These are phyloP conservation scores for Pantherophis guttatus DNA, from an alignment of 2,113 vertebrate species.

Conservation along the genomic window DNA sequence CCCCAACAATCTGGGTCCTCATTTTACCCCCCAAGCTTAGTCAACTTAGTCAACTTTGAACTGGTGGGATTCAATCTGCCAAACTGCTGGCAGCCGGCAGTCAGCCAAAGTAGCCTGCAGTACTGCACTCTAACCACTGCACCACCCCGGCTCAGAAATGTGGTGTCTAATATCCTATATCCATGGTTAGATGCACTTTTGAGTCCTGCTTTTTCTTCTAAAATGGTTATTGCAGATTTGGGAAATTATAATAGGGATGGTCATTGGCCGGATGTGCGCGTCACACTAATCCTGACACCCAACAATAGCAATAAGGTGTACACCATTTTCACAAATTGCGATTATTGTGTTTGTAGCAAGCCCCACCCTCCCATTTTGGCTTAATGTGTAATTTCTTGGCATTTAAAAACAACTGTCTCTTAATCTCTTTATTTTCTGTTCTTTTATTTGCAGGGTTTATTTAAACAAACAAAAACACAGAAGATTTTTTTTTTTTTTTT, in stretches of 20 bases:
- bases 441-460: constrained; percentile 43
- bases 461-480: neutral
- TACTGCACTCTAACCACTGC: too few relatives aligned
- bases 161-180: neutral
- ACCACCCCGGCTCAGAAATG: neutral
- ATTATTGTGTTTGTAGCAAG: neutral
- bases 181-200: neutral
- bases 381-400: neutral
- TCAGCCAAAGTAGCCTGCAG: too few relatives aligned
- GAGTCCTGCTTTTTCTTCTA: neutral
- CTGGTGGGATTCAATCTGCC: too few relatives aligned
- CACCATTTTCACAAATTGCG: neutral
- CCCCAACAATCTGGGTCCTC: too few relatives aligned
- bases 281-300: neutral
- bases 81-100: too few relatives aligned
- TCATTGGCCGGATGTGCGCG: too few relatives aligned
- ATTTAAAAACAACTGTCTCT: neutral
- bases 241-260: neutral
- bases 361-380: neutral
- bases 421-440: constrained; percentile 2
- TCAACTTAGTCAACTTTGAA: too few relatives aligned
- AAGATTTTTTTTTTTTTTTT: neutral
- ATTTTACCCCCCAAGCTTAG: too few relatives aligned
- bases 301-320: neutral
- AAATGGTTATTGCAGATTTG: neutral